Conservation (phyloP, 2,888 invertebrate species). For the Eudemis profundana region DNA sequence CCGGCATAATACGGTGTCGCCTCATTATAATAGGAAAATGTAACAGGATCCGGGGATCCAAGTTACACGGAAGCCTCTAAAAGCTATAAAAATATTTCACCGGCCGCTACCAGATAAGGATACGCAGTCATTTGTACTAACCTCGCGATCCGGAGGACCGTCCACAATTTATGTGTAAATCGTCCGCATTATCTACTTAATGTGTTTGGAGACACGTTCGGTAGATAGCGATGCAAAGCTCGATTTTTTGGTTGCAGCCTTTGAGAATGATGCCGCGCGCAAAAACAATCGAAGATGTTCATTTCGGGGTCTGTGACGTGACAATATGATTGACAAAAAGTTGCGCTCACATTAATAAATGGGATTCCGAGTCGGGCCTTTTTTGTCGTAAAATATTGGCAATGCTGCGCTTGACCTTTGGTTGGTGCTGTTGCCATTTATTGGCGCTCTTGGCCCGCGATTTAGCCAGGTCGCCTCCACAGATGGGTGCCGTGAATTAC, state of each 20-base stretch:
- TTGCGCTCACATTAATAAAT: constrained; percentile 62
- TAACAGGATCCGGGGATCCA: constrained; percentile 68
- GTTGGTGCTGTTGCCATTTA: too few species aligned
- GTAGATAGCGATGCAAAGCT: constrained; percentile 59
- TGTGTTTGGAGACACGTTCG: constrained; percentile 66
- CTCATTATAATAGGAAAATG: constrained; percentile 68
- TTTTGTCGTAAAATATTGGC: constrained; percentile 75
- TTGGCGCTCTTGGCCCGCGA: constrained; percentile 79
- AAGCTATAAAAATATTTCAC: constrained; percentile 81
- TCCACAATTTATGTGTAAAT: constrained; percentile 71
- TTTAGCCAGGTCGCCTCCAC: constrained; percentile 77
- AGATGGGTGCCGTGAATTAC: constrained; percentile 78
- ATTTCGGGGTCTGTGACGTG: constrained; percentile 60
- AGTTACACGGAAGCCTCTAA: constrained; percentile 74
- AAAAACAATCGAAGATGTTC: constrained; percentile 61
- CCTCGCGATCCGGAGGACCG: constrained; percentile 64
- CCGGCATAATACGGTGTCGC: constrained; percentile 63
- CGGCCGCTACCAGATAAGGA: constrained; percentile 80
- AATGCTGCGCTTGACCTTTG: constrained; percentile 78
- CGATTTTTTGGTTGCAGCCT: constrained; percentile 54
- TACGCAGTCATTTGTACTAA: constrained; percentile 79
- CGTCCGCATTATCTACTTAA: constrained; percentile 60
- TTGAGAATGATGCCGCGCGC: constrained; percentile 53
- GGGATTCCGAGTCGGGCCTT: constrained; percentile 60
- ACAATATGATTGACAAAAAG: constrained; percentile 70